Percentiles rank a stretch among this genome's conserved stretches.
These are phyloP conservation scores for Mastomys natalensis DNA, from an alignment of 2,113 vertebrate genomes.

Conservation along the genomic window DNA sequence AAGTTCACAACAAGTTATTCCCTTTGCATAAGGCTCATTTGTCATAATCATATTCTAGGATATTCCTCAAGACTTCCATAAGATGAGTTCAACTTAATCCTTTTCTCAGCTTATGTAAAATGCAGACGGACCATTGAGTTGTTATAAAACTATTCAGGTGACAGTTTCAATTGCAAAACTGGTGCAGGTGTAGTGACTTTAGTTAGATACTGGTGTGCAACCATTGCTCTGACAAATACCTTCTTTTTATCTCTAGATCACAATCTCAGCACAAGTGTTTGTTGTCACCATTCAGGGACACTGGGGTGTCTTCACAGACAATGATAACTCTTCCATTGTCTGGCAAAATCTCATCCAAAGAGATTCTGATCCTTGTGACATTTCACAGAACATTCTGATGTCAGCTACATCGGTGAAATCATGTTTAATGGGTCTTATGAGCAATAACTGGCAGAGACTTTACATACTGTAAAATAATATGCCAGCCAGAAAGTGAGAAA, in stretches of 20 bases:
- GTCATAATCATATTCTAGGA: background rate
- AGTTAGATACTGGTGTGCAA: background rate
- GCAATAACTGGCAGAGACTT: background rate
- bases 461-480: background rate
- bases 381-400: slow-evolving; percentile 8
- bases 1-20: background rate
- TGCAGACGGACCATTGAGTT: background rate
- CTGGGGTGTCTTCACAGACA: background rate
- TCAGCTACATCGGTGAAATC: background rate
- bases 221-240: background rate
- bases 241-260: background rate
- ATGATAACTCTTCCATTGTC: background rate
- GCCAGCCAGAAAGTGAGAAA: slow-evolving; percentile 1
- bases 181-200: background rate
- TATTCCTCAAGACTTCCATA: background rate
- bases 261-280: background rate
- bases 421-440: background rate
- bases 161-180: background rate
- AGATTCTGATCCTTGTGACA: slow-evolving; percentile 16
- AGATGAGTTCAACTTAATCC: background rate
- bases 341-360: background rate
- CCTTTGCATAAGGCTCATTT: background rate
- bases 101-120: background rate
- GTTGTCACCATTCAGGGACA: slow-evolving; percentile 1
- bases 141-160: background rate